Base-by-base conservation (phyloP, 2,888 invertebrate genomes). In the Crocallis elinguaria region DNA sequence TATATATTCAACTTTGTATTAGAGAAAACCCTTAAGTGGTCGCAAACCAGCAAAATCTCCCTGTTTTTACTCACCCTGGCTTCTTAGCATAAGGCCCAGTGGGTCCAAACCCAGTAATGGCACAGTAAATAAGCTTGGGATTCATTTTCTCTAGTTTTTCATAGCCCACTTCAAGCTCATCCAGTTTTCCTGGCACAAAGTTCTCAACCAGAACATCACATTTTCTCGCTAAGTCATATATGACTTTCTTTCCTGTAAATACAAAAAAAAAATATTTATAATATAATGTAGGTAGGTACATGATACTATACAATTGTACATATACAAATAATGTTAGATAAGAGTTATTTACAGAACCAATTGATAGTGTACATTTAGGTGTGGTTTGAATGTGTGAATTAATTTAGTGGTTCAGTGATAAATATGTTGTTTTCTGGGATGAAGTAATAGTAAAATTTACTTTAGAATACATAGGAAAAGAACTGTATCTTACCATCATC, bases 191-290 rank as follows among this genome's bases (percentile, higher is more conserved):
- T 0, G 99, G 98, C 0, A 99, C 90, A 85, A 95, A 99, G 85
- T 99, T 99, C 82, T 99, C 99, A 0, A 99, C 93, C 1, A 99
- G 75, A 5, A 99, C 94, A 89, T 99, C 99, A 76, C 95, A 95
- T 72, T 95, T 94, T 38, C 83, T 85, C 0, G 95, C 96, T 62
- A 99, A 83, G 62, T 96, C 94, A 62, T 94, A 92, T 21, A 97
- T 86, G 6, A 97, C 67, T 50, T 81, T 73, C 66, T 88, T 88
- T 6, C 92, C 92, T 92, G 77, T 53, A 87, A 82, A 30, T 17
- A 39, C n/a, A 25, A 25, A 25, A 23, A 8, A 23, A 5, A 3
- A 1, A 25, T 25, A n/a, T 1, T n/a, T 19, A 25, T 1, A n/a
- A n/a, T n/a, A n/a, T n/a, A n/a, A n/a, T n/a, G n/a, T n/a, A n/a